phyloP scores from a whole-genome alignment of 2,797 vertebrate genomes.

The Mastacembelus armatus region DNA sequence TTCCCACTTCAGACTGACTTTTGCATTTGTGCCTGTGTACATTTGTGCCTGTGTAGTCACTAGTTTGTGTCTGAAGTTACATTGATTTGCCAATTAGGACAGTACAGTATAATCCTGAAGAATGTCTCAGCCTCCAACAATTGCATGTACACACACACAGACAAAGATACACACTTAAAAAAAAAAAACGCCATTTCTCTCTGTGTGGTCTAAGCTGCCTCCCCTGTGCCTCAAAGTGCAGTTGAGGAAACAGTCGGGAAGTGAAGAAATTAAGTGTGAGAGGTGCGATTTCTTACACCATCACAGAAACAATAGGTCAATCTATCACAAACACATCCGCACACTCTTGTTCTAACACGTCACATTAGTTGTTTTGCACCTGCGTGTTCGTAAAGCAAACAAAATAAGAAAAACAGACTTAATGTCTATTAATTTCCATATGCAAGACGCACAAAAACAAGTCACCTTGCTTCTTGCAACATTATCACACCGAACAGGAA shows the following conservation, averaged over 20 bases:
- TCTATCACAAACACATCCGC: constrained; percentile 40
- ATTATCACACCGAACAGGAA: constrained; percentile 52
- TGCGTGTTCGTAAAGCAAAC: constrained; percentile 18
- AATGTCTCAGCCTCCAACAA: constrained; percentile 50
- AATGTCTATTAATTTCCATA: background rate
- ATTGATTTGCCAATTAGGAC: constrained; percentile 65
- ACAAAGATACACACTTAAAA: constrained; percentile 1
- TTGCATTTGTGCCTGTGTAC: constrained; percentile 31
- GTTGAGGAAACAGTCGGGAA: constrained; percentile 38
- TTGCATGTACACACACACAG: constrained; percentile 4
- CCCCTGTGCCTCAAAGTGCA: constrained; percentile 48
- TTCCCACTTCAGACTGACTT: constrained; percentile 19
- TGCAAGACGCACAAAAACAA: background rate
- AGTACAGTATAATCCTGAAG: constrained; percentile 31
- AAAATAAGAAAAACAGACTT: background rate
- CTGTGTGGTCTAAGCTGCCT: constrained; percentile 48
- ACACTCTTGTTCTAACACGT: constrained; percentile 34
- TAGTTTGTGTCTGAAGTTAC: constrained; percentile 16
- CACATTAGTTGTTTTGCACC: constrained; percentile 33
- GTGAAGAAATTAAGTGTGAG: constrained; percentile 37
- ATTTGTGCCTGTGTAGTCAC: constrained; percentile 9
- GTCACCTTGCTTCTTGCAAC: constrained; percentile 36
- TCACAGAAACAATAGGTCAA: constrained; percentile 64
- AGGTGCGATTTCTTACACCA: constrained; percentile 67
- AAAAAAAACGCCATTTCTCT: constrained; percentile 44